These are phyloP conservation scores for Acronicta alni DNA, from an alignment of 2,888 invertebrate species.

Conservation along the genomic window DNA sequence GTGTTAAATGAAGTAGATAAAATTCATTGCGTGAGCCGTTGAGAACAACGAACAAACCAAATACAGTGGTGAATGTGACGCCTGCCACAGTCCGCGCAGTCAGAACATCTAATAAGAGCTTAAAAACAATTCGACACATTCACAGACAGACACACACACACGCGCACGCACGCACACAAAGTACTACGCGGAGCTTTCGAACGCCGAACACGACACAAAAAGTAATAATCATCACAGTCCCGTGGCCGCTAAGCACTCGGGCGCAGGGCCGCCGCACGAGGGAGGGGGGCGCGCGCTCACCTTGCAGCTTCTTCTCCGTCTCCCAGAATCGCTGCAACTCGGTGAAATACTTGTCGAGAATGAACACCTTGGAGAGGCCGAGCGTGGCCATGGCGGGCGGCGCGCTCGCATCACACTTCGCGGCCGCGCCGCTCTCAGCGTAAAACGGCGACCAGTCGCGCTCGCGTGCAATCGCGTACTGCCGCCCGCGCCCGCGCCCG, in stretches of 20 bases:
- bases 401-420: constrained; percentile 83
- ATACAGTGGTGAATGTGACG: not conserved
- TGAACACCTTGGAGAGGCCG: constrained; percentile 98
- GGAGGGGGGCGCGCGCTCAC: constrained; percentile 88
- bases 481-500: constrained; percentile 47
- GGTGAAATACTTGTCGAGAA: constrained; percentile 98
- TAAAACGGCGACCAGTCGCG: constrained; percentile 73
- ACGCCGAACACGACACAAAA: constrained; percentile 66
- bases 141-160: constrained; percentile 51
- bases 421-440: constrained; percentile 77
- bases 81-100: constrained; percentile 16
- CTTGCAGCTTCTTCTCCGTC: constrained; percentile 98
- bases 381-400: constrained; percentile 95
- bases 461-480: constrained; percentile 68
- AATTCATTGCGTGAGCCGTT: constrained; percentile 1
- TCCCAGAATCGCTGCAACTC: constrained; percentile 99
- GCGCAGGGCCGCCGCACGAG: constrained; percentile 42
- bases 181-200: constrained; percentile 63
- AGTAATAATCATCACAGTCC: constrained; percentile 63
- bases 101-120: constrained; percentile 46
- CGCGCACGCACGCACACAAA: constrained; percentile 45
- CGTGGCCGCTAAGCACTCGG: constrained; percentile 43
- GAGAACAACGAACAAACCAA: constrained; percentile 4
- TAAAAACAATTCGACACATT: constrained; percentile 47
- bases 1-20: not conserved